phyloP scores from a whole-genome alignment of 2,888 invertebrate genomes.

The Oithona nana region DNA sequence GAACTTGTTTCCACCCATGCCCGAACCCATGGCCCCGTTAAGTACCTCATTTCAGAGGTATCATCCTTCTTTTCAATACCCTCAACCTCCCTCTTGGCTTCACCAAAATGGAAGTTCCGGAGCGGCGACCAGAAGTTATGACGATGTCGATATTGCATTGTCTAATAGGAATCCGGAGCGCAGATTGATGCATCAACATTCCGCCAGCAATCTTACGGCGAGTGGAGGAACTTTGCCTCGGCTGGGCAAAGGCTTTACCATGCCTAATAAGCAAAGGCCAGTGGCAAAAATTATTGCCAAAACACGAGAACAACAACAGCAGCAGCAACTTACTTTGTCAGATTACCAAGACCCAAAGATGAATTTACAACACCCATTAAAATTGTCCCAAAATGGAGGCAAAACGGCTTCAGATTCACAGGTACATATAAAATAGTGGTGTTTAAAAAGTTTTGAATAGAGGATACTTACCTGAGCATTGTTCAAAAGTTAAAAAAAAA shows the following conservation, averaged over 20 bases:
- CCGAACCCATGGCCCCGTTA: not conserved
- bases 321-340: too few species aligned
- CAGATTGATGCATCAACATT: not conserved
- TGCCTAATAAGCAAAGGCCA: slow-evolving; percentile 50
- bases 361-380: not conserved
- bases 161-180: not conserved
- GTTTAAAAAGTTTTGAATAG: not conserved
- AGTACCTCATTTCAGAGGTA: not conserved
- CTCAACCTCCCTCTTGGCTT: not conserved
- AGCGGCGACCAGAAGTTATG: not conserved
- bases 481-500: too few species aligned
- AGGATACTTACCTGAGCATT: too few species aligned
- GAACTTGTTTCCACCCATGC: not conserved
- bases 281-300: slow-evolving; percentile 46
- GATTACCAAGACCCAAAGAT: not conserved
- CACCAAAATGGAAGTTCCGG: not conserved
- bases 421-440: not conserved
- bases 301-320: slow-evolving; percentile 22
- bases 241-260: slow-evolving; percentile 43
- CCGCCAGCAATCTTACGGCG: slow-evolving; percentile 28
- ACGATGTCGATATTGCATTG: slow-evolving; percentile 7
- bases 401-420: too few species aligned
- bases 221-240: slow-evolving; percentile 71
- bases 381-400: too few species aligned
- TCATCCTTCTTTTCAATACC: not conserved